A percentile compares a stretch with the other conserved stretches of the same genome.
These are phyloP conservation scores for Oegoconia quadripuncta DNA, from an alignment of 2,888 invertebrate species.

Conservation along the genomic window DNA sequence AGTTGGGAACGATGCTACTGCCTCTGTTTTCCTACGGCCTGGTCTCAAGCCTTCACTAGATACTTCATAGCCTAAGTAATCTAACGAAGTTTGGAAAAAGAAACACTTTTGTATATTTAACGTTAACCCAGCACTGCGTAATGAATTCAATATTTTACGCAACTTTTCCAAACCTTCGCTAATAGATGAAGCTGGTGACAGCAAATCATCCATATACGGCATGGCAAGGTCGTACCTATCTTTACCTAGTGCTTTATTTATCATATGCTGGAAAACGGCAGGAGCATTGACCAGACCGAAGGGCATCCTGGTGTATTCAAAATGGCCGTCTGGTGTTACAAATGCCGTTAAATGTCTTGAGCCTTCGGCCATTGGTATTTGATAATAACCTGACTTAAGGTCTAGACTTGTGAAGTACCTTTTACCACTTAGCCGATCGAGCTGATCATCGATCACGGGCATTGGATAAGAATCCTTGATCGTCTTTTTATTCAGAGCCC, in stretches of 20 bases:
- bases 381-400: conserved; percentile 30
- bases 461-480: conserved; percentile 28
- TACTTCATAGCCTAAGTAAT: conserved; percentile 9
- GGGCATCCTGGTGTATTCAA: conserved; percentile 25
- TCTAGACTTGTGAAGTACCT: conserved; percentile 28
- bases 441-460: conserved; percentile 31
- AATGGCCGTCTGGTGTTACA: conserved; percentile 33
- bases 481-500: conserved; percentile 18
- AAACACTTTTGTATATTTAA: conserved; percentile 7
- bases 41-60: conserved; percentile 8
- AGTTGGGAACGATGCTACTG: conserved; percentile 23
- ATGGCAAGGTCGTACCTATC: not conserved
- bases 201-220: conserved; percentile 8
- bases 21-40: conserved; percentile 11
- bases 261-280: conserved; percentile 28
- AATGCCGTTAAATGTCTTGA: conserved; percentile 34
- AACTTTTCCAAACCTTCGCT: conserved; percentile 1
- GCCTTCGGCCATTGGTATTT: conserved; percentile 24
- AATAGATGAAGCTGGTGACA: not conserved
- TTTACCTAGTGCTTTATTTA: conserved; percentile 9
- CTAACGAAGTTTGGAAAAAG: not conserved
- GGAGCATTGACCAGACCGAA: conserved; percentile 29
- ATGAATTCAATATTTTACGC: not conserved
- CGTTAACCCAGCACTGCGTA: not conserved
- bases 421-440: conserved; percentile 26